These are phyloP conservation scores for Dipodomys stephensi DNA, from an alignment of 2,113 vertebrate genomes.

Conservation along the genomic window DNA sequence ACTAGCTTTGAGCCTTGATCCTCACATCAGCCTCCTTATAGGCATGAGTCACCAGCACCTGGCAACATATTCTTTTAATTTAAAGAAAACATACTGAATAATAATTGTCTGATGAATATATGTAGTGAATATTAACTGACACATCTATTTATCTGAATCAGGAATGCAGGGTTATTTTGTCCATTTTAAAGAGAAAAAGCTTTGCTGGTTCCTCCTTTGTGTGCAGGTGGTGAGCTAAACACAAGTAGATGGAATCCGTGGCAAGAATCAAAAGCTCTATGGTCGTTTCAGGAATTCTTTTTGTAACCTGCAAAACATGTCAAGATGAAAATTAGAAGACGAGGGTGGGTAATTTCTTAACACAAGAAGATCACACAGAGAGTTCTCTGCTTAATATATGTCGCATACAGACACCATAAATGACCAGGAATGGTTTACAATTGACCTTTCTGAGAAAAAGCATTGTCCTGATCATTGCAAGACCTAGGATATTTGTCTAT, in stretches of 20 bases:
- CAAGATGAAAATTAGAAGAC: not conserved
- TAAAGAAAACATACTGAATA: conserved; percentile 33
- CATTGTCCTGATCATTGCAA: not conserved
- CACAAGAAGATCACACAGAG: not conserved
- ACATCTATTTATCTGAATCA: not conserved
- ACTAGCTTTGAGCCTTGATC: no score
- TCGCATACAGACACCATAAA: not conserved
- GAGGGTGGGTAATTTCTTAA: not conserved
- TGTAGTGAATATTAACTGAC: not conserved
- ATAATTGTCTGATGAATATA: not conserved
- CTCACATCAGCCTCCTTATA: no score
- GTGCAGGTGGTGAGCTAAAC: not conserved
- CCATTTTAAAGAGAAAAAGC: not conserved
- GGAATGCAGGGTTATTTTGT: not conserved
- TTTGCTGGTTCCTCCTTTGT: not conserved
- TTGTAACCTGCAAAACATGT: not conserved
- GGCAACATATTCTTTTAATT: not conserved
- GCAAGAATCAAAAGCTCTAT: not conserved
- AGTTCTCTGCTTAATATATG: not conserved
- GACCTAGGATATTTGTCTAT: not conserved
- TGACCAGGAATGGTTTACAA: not conserved
- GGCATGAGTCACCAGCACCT: no score
- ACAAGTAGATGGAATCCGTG: not conserved
- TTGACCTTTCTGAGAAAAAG: no score
- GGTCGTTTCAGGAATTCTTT: conserved; percentile 48